phyloP scores from a whole-genome alignment of 2,113 vertebrate genomes.

The Upupa epops region DNA sequence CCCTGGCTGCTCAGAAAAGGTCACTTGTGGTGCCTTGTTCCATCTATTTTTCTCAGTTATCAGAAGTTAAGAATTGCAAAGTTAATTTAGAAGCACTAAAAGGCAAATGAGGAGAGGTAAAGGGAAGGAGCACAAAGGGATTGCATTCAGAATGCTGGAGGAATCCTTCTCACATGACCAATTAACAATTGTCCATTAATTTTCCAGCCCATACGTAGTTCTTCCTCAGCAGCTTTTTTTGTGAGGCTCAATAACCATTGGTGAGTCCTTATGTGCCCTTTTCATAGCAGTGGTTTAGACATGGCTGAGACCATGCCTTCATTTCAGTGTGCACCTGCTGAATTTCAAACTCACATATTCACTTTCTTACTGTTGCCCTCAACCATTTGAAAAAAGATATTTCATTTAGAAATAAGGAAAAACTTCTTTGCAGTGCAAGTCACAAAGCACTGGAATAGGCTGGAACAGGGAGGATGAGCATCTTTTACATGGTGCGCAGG shows the following conservation, averaged over 20 bases:
- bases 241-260: not conserved
- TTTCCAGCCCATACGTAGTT: not conserved
- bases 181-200: not conserved
- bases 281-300: not conserved
- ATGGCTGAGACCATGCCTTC: not conserved
- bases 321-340: not conserved
- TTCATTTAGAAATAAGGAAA: too few species aligned
- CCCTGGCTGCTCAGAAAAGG: not conserved
- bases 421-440: too few species aligned
- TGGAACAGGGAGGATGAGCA: not conserved
- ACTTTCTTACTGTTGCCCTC: not conserved
- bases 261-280: not conserved
- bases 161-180: not conserved
- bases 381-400: too few species aligned
- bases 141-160: rapidly evolving
- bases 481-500: not conserved
- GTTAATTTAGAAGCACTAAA: not conserved
- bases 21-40: not conserved
- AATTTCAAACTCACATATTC: not conserved
- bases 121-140: not conserved
- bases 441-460: too few species aligned
- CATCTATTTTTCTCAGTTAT: not conserved
- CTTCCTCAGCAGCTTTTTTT: not conserved
- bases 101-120: not conserved
- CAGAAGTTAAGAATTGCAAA: not conserved